Evolutionary conservation across 1,140 invertebrate species (phyloP), one percentile per base, ranked within the genome.

Genomic region (Alviniconcha marisindica): DNA sequence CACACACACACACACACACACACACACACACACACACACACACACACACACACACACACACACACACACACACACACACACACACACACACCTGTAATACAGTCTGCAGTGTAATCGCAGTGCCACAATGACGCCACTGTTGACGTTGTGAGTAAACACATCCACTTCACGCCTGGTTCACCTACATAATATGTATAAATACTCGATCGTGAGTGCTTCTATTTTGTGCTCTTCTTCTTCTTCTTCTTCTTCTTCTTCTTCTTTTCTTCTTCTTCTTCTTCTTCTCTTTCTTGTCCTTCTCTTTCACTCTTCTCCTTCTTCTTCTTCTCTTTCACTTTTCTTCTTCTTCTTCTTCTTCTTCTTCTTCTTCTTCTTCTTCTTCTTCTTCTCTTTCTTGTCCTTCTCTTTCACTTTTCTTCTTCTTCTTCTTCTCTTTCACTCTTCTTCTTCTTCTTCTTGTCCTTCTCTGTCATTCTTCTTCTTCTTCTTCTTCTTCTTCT

Each of bases 311-410:
- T n/a, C 1, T 28, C n/a, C 36, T 38, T n/a, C n/a, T n/a, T 38
- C 36, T n/a, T 71, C 66, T 38, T n/a, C n/a, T n/a, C n/a, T n/a
- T 71, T n/a, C n/a, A 7, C n/a, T n/a, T 71, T n/a, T 71, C 66
- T 71, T n/a, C n/a, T n/a, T 38, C 66, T 71, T n/a, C n/a, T n/a
- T 71, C 66, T 71, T n/a, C n/a, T n/a, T 71, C 10, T 71, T n/a
- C n/a, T n/a, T 71, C 66, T 71, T n/a, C n/a, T n/a, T 71, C n/a
- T 71, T n/a, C n/a, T n/a, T 71, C 66, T 38, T n/a, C n/a, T n/a
- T 38, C 66, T 71, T n/a, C n/a, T n/a, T 71, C 66, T 71, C 66
- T 71, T n/a, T 71, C 66, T 71, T n/a, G 7, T n/a, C n/a, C 66
- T 71, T n/a, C n/a, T n/a, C n/a, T n/a, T 38, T n/a, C n/a, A 7